Conservation (phyloP, 2,797 vertebrate species). For the Gymnoscopelus microlampas region DNA sequence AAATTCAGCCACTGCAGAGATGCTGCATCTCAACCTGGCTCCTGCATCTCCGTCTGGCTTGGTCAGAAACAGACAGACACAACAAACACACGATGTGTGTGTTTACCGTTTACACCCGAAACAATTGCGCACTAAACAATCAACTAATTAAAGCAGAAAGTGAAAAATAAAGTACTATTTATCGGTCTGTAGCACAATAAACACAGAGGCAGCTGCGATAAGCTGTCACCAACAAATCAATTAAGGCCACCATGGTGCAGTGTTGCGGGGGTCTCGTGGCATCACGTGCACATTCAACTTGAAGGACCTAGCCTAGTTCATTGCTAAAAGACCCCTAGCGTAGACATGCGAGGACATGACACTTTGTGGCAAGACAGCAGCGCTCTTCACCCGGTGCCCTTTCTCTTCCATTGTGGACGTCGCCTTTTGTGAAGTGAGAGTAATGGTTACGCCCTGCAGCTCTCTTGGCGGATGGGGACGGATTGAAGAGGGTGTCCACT, state of each 20-base stretch:
- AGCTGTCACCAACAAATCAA: constrained; percentile 9
- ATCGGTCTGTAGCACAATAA: not conserved
- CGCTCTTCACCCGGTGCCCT: constrained; percentile 51
- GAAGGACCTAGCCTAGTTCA: constrained; percentile 57
- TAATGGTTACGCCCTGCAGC: constrained; percentile 72
- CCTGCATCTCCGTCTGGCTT: not conserved
- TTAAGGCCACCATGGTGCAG: not conserved
- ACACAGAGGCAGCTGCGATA: not conserved
- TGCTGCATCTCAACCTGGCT: constrained; percentile 19
- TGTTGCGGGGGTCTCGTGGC: constrained; percentile 7
- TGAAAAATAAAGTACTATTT: not conserved
- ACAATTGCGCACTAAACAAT: not conserved
- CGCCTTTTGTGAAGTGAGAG: constrained; percentile 74
- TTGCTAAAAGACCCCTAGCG: constrained; percentile 44
- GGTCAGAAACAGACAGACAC: constrained; percentile 8
- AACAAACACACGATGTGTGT: not conserved
- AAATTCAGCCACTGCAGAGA: constrained; percentile 37
- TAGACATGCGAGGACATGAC: constrained; percentile 65
- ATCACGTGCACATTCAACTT: constrained; percentile 39
- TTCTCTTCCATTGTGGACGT: constrained; percentile 60
- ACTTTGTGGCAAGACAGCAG: constrained; percentile 49
- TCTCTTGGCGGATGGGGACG: constrained; percentile 55
- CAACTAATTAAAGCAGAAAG: not conserved
- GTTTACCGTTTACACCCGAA: not conserved
- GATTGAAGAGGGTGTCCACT: constrained; percentile 68